Base-by-base conservation (phyloP, 2,797 vertebrate genomes). In the Acanthis flammea region DNA sequence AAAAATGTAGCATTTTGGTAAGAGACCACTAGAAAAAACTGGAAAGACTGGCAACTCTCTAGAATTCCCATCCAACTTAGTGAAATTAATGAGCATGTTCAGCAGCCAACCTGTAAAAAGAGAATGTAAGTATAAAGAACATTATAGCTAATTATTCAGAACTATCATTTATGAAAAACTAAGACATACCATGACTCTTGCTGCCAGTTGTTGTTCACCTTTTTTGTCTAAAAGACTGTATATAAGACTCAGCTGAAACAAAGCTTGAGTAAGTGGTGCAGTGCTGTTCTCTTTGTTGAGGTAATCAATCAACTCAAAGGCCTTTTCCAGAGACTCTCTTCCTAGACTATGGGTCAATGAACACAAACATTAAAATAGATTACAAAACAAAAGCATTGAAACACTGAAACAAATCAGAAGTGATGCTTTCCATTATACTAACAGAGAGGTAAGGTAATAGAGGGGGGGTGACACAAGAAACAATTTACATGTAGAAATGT, bases 221-320 rank as follows among this genome's bases (percentile, higher is more conserved):
- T 98, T 98, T 96, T 99, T 99, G 71, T 99, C 98, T 28, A 99
- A 97, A 62, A 99, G 98, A 48, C 67, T 96, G 94, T 98, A 98
- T 92, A 99, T 98, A 42, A 48, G 92, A 44, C 48, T 96, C 21
- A 99, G 97, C 94, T 99, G 99, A 57, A 97, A 96, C 86, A 99
- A 97, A 58, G 98, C 98, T 96, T 99, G 98, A 37, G 85, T 98
- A 92, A 99, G 96, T 23, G 99, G 99, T 51, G 98, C 97, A 5
- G 98, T 97, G 86, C 97, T 97, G 1, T 48, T 99, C 97, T 99
- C 99, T 33, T 97, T 98, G 68, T 70, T 86, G 75, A 99, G 95
- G 90, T 99, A 99, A 10, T 91, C 95, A 78, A 99, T 95, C 82
- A 99, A 90, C 41, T 97, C 96, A 80, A 99, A 98, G 42, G 99